These are phyloP conservation scores for Platynereis dumerilii DNA, from an alignment of 2,888 invertebrate genomes.

Conservation along the genomic window DNA sequence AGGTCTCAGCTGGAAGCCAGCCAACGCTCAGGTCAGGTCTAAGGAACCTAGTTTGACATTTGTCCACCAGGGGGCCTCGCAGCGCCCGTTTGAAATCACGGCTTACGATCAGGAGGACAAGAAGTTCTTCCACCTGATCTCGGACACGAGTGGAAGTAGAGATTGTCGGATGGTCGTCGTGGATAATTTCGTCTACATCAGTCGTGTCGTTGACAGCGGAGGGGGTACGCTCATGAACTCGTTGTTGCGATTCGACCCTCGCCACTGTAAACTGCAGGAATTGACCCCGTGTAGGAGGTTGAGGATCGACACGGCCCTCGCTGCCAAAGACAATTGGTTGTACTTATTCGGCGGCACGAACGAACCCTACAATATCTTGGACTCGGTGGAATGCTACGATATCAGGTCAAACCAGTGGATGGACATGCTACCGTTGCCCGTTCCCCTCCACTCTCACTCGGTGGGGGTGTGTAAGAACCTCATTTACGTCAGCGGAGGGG, in stretches of 20 bases:
- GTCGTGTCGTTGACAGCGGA: slow-evolving; percentile 61
- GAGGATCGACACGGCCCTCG: slow-evolving; percentile 56
- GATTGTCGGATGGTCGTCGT: slow-evolving; percentile 57
- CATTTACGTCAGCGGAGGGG: slow-evolving; percentile 59
- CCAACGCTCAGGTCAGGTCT: slow-evolving; percentile 22
- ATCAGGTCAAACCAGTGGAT: slow-evolving; percentile 57
- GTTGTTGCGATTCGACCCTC: slow-evolving; percentile 58
- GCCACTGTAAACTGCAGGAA: slow-evolving; percentile 56
- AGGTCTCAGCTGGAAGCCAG: slow-evolving; percentile 27
- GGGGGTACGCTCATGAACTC: slow-evolving; percentile 61
- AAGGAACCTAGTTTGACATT: slow-evolving; percentile 43
- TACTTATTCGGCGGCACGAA: slow-evolving; percentile 59
- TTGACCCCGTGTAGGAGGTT: slow-evolving; percentile 55
- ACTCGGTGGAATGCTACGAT: slow-evolving; percentile 59
- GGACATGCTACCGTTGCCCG: slow-evolving; percentile 52
- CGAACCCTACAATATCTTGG: slow-evolving; percentile 55
- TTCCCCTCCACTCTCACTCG: slow-evolving; percentile 56
- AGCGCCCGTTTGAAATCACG: slow-evolving; percentile 60
- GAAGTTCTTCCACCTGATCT: slow-evolving; percentile 54
- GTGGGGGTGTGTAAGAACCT: slow-evolving; percentile 46
- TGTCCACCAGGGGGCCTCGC: slow-evolving; percentile 54
- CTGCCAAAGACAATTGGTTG: slow-evolving; percentile 47
- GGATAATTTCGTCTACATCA: slow-evolving; percentile 59
- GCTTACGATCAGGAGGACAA: slow-evolving; percentile 49
- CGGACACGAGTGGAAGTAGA: slow-evolving; percentile 57